These are phyloP conservation scores for Stichopus chloronotus DNA, from an alignment of 35 echinoderm and acorn worm genomes.

Conservation along the genomic window DNA sequence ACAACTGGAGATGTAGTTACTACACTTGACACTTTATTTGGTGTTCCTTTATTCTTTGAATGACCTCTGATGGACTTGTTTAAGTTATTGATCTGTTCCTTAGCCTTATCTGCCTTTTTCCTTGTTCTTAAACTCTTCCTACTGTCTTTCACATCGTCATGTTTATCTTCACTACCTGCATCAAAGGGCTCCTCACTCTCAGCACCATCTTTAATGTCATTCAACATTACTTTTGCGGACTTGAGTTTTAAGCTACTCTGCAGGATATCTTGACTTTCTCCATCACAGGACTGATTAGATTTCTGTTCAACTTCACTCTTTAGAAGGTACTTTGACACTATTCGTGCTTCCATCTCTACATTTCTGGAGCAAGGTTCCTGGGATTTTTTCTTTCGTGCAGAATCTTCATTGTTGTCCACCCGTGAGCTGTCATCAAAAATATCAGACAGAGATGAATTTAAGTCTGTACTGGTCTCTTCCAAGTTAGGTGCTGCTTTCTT, in stretches of 20 bases:
- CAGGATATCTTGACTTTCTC: not conserved
- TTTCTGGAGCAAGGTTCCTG: too few species aligned
- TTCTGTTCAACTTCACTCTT: not conserved
- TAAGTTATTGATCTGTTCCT: not conserved
- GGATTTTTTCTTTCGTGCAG: not conserved
- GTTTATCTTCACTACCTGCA: not conserved
- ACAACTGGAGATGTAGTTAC: not conserved
- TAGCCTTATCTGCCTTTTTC: not conserved
- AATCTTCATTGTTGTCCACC: not conserved
- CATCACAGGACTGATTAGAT: not conserved
- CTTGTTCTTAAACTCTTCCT: not conserved
- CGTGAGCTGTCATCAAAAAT: constrained; percentile 3
- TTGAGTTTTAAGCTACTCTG: not conserved
- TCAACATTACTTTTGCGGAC: not conserved
- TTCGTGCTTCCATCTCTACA: too few species aligned
- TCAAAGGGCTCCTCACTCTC: not conserved
- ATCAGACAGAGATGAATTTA: not conserved
- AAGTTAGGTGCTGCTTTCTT: not conserved
- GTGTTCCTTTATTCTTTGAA: not conserved
- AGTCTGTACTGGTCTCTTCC: not conserved
- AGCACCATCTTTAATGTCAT: not conserved
- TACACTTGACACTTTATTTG: not conserved
- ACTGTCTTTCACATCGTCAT: not conserved
- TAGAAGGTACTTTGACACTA: too few species aligned
- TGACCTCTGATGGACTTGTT: too few species aligned